Conservation (phyloP, 2,113 vertebrate genomes). For the Strix uralensis region DNA sequence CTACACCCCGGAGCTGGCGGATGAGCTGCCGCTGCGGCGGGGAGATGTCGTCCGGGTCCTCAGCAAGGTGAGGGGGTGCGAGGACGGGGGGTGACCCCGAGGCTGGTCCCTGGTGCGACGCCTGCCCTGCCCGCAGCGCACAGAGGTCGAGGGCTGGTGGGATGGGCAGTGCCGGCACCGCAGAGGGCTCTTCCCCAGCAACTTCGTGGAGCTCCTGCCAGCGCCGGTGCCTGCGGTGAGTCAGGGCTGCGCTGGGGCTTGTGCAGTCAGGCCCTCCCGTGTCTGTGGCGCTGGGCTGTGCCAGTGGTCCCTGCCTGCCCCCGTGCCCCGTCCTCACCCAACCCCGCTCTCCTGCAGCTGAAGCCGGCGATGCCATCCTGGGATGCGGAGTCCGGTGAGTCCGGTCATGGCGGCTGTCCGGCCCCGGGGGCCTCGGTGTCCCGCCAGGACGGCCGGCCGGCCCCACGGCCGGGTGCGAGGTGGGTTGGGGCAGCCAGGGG, state of each 20-base stretch:
- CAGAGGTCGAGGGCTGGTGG: constrained; percentile 89
- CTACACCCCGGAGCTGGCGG: constrained; percentile 73
- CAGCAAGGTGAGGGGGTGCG: constrained; percentile 71
- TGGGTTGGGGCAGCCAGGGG: neutral
- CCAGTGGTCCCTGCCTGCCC: neutral
- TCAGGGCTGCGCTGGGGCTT: neutral
- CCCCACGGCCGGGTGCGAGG: fast-evolving
- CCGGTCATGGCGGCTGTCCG: fast-evolving
- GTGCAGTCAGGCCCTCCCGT: fast-evolving
- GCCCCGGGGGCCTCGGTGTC: fast-evolving
- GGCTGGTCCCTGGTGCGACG: fast-evolving
- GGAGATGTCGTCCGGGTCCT: constrained; percentile 79
- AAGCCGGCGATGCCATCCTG: fast-evolving
- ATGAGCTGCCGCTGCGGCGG: constrained; percentile 79
- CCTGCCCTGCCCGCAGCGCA: constrained; percentile 8
- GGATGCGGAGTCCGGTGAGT: fast-evolving
- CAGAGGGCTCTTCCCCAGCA: constrained; percentile 86
- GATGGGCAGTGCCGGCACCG: constrained; percentile 81
- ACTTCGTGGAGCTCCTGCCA: constrained; percentile 72
- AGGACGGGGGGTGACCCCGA: fast-evolving
- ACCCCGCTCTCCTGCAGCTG: neutral
- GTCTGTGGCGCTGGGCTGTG: neutral
- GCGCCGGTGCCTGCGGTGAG: neutral
- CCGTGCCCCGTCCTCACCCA: neutral
- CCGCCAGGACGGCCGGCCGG: fast-evolving